These are phyloP conservation scores for Centrocercus urophasianus DNA, from an alignment of 2,113 vertebrate species.

Conservation along the genomic window DNA sequence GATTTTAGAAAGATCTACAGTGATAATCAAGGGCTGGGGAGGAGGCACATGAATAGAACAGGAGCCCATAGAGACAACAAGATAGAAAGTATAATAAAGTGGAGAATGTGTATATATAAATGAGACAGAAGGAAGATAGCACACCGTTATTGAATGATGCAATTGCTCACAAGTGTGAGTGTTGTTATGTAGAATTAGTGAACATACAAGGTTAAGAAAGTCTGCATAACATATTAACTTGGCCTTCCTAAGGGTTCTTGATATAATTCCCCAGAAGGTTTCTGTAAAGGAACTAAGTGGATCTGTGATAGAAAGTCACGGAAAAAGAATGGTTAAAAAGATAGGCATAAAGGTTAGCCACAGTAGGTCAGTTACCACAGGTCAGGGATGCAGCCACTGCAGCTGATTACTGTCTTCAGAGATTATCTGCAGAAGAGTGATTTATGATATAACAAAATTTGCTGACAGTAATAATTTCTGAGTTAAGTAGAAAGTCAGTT, in stretches of 20 bases:
- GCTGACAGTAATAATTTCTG: neutral
- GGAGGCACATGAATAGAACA: neutral
- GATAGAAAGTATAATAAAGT: neutral
- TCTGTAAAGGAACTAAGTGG: neutral
- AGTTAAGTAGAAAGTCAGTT: neutral
- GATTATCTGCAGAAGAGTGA: neutral
- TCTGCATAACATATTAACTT: neutral
- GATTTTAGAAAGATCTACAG: neutral
- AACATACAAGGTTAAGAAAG: neutral
- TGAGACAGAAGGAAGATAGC: neutral
- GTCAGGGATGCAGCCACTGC: neutral
- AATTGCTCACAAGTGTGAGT: neutral
- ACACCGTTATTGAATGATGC: neutral
- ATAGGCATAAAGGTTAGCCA: neutral
- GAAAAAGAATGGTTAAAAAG: neutral
- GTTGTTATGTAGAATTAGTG: neutral
- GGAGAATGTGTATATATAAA: neutral
- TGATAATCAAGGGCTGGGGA: neutral
- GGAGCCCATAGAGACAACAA: neutral
- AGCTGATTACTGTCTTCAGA: neutral
- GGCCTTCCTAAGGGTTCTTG: neutral
- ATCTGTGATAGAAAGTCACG: neutral
- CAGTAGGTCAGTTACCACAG: neutral
- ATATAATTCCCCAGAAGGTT: neutral
- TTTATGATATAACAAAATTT: neutral